Percentiles rank a stretch among this genome's conserved stretches.
These are phyloP conservation scores for Paradisaea rubra DNA, from an alignment of 2,113 vertebrate species.

Conservation along the genomic window DNA sequence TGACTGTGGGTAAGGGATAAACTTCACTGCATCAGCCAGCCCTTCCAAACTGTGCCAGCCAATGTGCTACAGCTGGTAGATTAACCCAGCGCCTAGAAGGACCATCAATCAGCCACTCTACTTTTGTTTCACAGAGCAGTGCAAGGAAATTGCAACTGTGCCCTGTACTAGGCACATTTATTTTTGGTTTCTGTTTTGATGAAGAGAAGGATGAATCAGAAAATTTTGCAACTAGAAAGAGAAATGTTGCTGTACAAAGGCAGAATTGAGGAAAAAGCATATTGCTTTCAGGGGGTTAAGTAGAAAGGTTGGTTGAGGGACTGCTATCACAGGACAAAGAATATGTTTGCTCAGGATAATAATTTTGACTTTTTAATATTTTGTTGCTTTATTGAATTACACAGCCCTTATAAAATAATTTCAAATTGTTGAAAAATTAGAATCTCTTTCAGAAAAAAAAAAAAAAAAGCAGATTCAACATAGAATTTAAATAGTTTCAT, in stretches of 20 bases:
- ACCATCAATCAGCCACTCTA: not conserved
- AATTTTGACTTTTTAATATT: not conserved
- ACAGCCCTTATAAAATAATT: not conserved
- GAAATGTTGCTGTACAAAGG: not conserved
- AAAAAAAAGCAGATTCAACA: not conserved
- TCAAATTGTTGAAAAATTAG: not conserved
- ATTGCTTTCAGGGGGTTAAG: not conserved
- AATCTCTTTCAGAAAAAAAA: not conserved
- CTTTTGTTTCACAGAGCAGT: not conserved
- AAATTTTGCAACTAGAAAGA: not conserved
- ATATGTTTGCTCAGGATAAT: not conserved
- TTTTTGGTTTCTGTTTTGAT: not conserved
- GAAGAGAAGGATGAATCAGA: not conserved
- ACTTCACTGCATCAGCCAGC: not conserved
- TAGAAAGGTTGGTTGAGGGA: not conserved
- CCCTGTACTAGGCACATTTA: not conserved
- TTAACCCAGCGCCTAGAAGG: not conserved
- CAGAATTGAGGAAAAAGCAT: not conserved
- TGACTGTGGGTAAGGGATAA: not conserved
- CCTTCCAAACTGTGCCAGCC: not conserved
- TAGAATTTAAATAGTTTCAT: not conserved
- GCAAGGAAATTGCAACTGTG: not conserved
- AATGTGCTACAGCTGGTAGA: not conserved
- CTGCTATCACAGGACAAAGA: not conserved
- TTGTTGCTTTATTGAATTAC: not conserved